phyloP scores from a whole-genome alignment of 2,888 invertebrate genomes.

The Herminia tarsipennalis region DNA sequence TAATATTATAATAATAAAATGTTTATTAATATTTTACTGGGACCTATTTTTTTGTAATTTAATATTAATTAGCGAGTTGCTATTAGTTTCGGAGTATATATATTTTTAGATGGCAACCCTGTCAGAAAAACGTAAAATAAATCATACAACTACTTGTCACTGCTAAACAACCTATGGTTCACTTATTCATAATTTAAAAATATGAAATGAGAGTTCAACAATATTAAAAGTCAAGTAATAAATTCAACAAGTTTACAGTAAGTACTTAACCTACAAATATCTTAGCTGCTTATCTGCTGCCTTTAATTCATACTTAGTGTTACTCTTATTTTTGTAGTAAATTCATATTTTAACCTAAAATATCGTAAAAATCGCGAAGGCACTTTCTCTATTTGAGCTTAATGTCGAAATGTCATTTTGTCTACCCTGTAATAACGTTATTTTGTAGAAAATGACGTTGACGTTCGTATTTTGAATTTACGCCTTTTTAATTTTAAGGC shows the following conservation, averaged over 20 bases:
- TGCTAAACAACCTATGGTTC: slow-evolving; percentile 52
- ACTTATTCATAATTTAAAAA: slow-evolving; percentile 46
- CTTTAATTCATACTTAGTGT: slow-evolving; percentile 22
- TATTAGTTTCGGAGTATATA: neutral
- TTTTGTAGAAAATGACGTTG: neutral
- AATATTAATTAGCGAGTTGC: neutral
- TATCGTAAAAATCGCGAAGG: slow-evolving; percentile 56
- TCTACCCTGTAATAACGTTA: slow-evolving; percentile 68
- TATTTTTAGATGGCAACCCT: slow-evolving; percentile 27
- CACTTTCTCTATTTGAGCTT: slow-evolving; percentile 64
- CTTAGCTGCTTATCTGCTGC: slow-evolving; percentile 51
- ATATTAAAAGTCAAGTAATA: slow-evolving; percentile 66
- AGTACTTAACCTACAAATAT: slow-evolving; percentile 46
- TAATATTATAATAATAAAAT: neutral
- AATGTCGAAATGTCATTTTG: slow-evolving; percentile 62
- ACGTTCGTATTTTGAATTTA: neutral
- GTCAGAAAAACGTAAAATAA: slow-evolving; percentile 29
- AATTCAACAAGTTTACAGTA: slow-evolving; percentile 49
- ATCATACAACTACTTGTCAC: slow-evolving; percentile 50
- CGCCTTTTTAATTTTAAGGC: neutral
- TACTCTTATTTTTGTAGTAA: slow-evolving; percentile 43
- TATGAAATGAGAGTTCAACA: slow-evolving; percentile 70
- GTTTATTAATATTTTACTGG: neutral
- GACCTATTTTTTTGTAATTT: neutral
- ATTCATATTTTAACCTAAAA: slow-evolving; percentile 47